phyloP scores from a whole-genome alignment of 2,888 invertebrate species.

The Trichogramma dendrolimi region DNA sequence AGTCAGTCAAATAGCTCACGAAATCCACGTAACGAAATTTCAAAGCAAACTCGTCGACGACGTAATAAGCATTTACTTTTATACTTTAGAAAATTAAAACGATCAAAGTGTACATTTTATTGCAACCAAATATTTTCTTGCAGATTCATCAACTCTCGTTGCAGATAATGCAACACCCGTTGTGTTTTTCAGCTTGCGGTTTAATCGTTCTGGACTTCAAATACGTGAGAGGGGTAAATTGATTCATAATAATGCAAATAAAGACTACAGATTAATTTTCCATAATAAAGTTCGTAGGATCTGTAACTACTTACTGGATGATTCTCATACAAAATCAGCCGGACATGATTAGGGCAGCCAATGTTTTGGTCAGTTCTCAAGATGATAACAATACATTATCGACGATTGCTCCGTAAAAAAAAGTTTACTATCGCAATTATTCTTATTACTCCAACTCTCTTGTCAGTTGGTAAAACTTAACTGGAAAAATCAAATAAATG shows the following conservation, averaged over 20 bases:
- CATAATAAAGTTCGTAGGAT: constrained; percentile 23
- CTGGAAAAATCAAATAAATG: too few species aligned
- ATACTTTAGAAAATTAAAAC: background rate
- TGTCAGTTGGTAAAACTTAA: too few species aligned
- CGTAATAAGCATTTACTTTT: constrained; percentile 2
- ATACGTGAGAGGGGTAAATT: constrained; percentile 29
- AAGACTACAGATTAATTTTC: constrained; percentile 1
- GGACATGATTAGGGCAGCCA: constrained; percentile 6
- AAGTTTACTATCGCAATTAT: background rate
- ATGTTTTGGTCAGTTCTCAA: background rate
- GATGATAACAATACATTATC: background rate
- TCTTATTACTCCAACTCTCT: background rate
- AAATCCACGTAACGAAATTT: constrained; percentile 15
- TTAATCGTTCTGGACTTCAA: constrained; percentile 28
- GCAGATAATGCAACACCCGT: constrained; percentile 32
- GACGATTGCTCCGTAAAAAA: background rate
- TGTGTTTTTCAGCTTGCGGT: constrained; percentile 30
- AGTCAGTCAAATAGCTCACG: constrained; percentile 18
- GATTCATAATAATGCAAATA: background rate
- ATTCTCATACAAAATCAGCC: constrained; percentile 30
- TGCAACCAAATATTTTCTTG: background rate
- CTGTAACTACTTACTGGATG: constrained; percentile 29
- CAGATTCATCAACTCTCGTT: constrained; percentile 31
- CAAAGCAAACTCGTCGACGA: constrained; percentile 15
- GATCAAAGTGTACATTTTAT: background rate